A percentile compares a stretch with the other conserved stretches of the same genome.
Evolutionary conservation across 2,888 invertebrate genomes (phyloP).

Genomic region (Artemia sp.): DNA sequence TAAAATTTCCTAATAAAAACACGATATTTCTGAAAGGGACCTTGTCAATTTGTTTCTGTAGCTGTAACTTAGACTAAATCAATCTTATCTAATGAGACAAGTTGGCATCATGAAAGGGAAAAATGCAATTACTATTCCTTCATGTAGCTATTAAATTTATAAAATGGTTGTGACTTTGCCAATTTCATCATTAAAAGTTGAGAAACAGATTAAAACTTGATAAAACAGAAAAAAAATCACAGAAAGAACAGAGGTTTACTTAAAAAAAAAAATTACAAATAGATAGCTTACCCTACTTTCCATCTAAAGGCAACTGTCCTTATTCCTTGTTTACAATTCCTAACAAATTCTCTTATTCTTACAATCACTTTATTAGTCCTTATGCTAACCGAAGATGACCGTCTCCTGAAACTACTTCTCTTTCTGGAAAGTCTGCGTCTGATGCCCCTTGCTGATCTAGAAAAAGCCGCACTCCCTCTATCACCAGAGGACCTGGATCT

Average conservation of each 20-base stretch:
- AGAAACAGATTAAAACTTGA: no score
- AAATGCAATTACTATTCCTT: no score
- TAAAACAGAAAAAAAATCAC: no score
- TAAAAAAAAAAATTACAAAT: background rate
- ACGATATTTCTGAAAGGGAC: no score
- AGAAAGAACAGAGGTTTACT: background rate
- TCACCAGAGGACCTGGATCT: background rate
- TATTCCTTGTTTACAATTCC: background rate
- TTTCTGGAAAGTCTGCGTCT: conserved; percentile 12
- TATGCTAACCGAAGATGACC: background rate
- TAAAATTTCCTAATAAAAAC: no score
- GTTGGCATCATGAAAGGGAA: no score
- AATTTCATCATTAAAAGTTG: no score
- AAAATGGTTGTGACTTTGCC: no score
- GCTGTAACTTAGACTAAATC: no score
- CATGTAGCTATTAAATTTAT: no score
- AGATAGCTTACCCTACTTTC: background rate
- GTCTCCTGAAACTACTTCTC: background rate
- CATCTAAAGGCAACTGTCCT: background rate
- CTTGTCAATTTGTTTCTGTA: no score
- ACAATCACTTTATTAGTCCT: background rate
- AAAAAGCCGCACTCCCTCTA: background rate
- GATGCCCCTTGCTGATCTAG: background rate
- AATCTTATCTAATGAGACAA: no score
- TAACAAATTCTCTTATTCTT: background rate